Evolutionary conservation across 2,888 invertebrate genomes (phyloP).

Genomic region (Ichneumon xanthorius): DNA sequence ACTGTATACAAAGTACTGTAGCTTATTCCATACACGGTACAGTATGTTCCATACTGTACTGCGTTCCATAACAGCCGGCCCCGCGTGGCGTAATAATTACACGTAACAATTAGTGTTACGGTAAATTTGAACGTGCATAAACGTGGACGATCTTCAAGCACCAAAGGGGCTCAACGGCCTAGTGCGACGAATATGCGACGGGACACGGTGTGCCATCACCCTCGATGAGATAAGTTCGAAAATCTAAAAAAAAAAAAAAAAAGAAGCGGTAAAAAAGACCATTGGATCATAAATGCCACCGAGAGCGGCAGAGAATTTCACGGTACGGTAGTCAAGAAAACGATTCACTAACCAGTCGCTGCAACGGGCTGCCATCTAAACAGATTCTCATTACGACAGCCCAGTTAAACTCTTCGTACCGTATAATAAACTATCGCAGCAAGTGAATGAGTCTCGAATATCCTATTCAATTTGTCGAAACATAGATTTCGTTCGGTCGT

Average conservation of each 20-base stretch:
- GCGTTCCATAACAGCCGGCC: constrained; percentile 26
- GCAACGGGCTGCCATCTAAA: constrained; percentile 1
- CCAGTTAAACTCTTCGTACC: constrained; percentile 11
- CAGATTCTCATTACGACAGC: constrained; percentile 9
- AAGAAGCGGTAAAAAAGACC: not conserved
- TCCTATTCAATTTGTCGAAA: constrained; percentile 22
- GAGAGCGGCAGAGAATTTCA: constrained; percentile 11
- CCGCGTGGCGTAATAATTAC: constrained; percentile 74
- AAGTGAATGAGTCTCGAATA: not conserved
- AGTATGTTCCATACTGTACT: constrained; percentile 23
- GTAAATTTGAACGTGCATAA: constrained; percentile 78
- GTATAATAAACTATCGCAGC: not conserved
- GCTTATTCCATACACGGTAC: not conserved
- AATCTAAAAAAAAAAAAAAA: not conserved
- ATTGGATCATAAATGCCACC: not conserved
- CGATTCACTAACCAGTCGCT: constrained; percentile 7
- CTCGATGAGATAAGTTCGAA: not conserved
- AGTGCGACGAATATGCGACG: not conserved
- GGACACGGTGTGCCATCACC: constrained; percentile 15
- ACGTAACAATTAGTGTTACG: constrained; percentile 81
- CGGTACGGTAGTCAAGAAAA: constrained; percentile 25
- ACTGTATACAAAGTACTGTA: not conserved
- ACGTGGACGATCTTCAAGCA: constrained; percentile 53
- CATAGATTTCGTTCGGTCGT: not conserved
- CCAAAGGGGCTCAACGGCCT: constrained; percentile 33